These are phyloP conservation scores for Hemiprocne comata DNA, from an alignment of 2,113 vertebrate genomes.

Conservation along the genomic window DNA sequence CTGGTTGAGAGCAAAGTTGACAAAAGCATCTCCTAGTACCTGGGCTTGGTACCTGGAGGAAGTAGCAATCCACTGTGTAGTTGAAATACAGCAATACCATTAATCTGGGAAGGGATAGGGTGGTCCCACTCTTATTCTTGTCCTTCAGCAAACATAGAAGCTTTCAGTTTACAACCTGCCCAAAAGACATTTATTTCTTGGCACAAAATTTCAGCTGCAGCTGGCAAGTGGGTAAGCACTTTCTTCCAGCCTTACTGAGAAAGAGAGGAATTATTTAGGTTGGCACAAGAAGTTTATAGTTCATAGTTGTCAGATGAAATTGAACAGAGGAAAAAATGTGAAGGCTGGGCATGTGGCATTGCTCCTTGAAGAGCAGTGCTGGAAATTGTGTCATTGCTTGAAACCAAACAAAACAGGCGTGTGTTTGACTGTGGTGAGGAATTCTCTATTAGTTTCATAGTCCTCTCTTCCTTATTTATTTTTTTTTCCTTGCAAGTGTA, in stretches of 20 bases:
- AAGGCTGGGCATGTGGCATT: background rate
- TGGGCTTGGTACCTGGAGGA: background rate
- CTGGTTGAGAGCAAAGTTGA: background rate
- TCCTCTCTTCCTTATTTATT: background rate
- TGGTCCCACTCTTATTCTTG: slow-evolving; percentile 2
- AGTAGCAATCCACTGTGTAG: background rate
- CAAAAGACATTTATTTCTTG: slow-evolving; percentile 59
- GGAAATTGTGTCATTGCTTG: background rate
- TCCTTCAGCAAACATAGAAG: slow-evolving; percentile 5
- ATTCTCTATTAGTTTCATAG: background rate
- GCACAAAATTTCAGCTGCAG: slow-evolving; percentile 39
- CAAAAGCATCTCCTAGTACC: background rate
- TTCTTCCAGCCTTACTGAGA: slow-evolving; percentile 10
- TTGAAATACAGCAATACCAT: background rate
- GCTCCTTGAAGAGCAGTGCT: background rate
- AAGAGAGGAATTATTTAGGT: slow-evolving; percentile 56
- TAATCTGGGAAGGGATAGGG: background rate
- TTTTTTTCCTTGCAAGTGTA: background rate
- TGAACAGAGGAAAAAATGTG: background rate
- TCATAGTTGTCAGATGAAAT: slow-evolving; percentile 37
- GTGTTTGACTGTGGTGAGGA: background rate
- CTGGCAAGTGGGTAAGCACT: slow-evolving; percentile 46
- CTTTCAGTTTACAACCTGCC: slow-evolving; percentile 50
- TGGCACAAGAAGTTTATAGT: slow-evolving; percentile 53
- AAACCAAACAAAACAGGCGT: background rate